phyloP scores from a whole-genome alignment of 2,888 invertebrate species.

The Cryptocheilus praepositus region DNA sequence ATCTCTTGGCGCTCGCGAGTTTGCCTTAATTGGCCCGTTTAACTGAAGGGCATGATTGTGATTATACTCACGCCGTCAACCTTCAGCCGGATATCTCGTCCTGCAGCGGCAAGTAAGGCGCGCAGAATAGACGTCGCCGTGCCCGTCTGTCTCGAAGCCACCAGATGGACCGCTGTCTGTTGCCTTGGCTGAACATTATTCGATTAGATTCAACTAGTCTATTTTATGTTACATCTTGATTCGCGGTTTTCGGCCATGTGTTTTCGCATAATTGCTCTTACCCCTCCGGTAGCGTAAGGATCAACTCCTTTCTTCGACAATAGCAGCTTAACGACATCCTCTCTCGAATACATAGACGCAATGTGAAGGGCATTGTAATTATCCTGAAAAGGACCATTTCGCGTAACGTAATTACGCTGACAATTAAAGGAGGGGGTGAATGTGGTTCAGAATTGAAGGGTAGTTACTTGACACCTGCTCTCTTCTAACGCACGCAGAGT shows the following conservation, averaged over 20 bases:
- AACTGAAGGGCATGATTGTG: too few relatives aligned
- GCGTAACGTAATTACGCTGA: neutral
- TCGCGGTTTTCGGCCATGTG: neutral
- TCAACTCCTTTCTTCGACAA: slow-evolving; percentile 93
- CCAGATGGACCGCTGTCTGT: slow-evolving; percentile 96
- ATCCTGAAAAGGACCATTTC: slow-evolving; percentile 80
- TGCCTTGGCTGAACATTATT: slow-evolving; percentile 84
- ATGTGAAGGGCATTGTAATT: slow-evolving; percentile 96
- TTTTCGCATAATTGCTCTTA: slow-evolving; percentile 79
- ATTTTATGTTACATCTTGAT: too few relatives aligned
- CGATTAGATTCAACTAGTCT: neutral
- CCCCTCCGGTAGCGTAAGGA: slow-evolving; percentile 94
- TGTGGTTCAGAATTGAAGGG: too few relatives aligned
- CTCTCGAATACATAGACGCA: slow-evolving; percentile 94
- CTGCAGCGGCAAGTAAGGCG: slow-evolving; percentile 89
- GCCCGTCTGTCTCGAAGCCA: slow-evolving; percentile 93
- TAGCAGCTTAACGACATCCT: slow-evolving; percentile 94
- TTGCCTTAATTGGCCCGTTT: neutral
- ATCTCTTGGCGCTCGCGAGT: too few relatives aligned
- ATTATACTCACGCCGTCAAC: slow-evolving; percentile 88
- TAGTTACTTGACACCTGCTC: too few relatives aligned
- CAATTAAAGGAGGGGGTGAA: neutral
- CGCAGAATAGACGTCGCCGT: slow-evolving; percentile 94
- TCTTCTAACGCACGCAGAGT: too few relatives aligned
- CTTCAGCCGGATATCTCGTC: slow-evolving; percentile 91